Percentiles rank a stretch among this genome's conserved stretches.
phyloP scores from a whole-genome alignment of 2,113 vertebrate genomes.

The Petaurus breviceps region DNA sequence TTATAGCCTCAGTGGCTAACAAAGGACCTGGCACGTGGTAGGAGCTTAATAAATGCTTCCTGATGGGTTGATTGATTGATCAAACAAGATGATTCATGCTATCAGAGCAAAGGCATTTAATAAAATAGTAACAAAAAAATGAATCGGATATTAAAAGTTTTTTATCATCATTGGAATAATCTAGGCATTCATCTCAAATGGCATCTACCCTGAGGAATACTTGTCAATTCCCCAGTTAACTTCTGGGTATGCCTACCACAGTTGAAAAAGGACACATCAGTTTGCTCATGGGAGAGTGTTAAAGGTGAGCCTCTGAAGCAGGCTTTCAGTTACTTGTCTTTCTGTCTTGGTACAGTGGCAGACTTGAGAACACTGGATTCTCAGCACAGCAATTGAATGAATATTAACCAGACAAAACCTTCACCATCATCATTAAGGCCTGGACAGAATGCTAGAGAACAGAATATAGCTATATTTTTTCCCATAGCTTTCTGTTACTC shows the following conservation, averaged over 20 bases:
- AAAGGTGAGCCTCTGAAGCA: not conserved
- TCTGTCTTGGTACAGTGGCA: not conserved
- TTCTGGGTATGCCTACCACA: not conserved
- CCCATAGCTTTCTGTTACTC: not conserved
- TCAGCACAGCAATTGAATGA: not conserved
- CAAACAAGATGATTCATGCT: no score
- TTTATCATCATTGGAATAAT: not conserved
- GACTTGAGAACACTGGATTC: not conserved
- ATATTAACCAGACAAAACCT: not conserved
- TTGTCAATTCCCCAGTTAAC: not conserved
- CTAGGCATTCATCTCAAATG: not conserved
- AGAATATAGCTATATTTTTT: not conserved
- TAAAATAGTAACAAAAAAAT: not conserved
- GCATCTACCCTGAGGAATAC: no score
- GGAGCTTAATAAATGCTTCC: no score
- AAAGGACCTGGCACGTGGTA: no score
- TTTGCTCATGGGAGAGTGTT: not conserved
- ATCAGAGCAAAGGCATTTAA: no score
- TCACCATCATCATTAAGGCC: not conserved
- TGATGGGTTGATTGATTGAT: no score
- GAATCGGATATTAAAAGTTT: not conserved
- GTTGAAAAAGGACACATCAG: not conserved
- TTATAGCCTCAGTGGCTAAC: no score
- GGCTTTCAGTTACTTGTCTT: not conserved
- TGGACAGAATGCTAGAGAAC: not conserved